phyloP scores from a whole-genome alignment of 1,140 invertebrate species.

The Lucilia cuprina region DNA sequence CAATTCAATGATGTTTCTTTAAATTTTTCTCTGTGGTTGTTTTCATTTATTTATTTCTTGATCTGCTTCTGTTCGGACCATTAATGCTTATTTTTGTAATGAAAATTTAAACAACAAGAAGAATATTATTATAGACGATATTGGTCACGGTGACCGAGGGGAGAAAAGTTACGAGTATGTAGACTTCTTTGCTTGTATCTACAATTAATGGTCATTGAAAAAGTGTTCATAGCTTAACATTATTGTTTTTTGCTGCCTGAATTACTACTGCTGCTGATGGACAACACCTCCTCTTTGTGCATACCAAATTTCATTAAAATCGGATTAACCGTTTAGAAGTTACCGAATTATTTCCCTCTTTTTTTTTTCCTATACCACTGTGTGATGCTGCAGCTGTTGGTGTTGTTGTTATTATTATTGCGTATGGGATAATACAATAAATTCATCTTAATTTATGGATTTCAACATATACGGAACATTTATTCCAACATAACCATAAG shows the following conservation, averaged over 20 bases:
- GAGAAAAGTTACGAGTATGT: background rate
- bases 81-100: constrained; percentile 26
- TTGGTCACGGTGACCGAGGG: no score
- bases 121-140: background rate
- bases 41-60: background rate
- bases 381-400: background rate
- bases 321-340: no score
- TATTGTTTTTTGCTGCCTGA: background rate
- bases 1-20: constrained; percentile 8
- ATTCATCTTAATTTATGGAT: constrained; percentile 35
- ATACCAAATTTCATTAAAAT: no score
- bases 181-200: background rate
- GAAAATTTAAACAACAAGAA: constrained; percentile 13
- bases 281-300: no score
- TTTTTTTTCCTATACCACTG: no score
- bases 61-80: constrained; percentile 16
- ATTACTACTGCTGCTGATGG: constrained; percentile 18
- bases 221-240: constrained; percentile 20
- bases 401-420: background rate
- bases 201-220: constrained; percentile 29
- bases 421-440: constrained; percentile 34
- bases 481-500: constrained; percentile 23
- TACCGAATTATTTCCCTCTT: no score
- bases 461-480: constrained; percentile 28
- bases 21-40: background rate